Evolutionary conservation across 2,113 vertebrate genomes (phyloP), one percentile per base, ranked within the genome.

Genomic region (Strix uralensis): DNA sequence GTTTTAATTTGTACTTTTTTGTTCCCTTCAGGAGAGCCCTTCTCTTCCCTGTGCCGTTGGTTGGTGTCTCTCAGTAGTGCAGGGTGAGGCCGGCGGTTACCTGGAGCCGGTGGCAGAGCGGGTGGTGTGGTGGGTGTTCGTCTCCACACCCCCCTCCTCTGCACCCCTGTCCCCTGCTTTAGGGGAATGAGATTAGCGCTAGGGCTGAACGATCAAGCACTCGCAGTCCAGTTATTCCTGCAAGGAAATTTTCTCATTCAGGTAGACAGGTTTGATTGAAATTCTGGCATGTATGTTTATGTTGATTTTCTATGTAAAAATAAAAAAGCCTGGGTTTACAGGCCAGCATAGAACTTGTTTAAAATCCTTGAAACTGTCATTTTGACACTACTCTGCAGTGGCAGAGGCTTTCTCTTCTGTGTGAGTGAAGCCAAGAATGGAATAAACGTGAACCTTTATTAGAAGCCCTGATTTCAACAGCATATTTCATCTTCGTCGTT

Each of bases 1-100:
- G 70, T 9, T 77, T 88, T 73, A 67, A 77, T 89, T 80, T 82
- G 78, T 71, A 42, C 79, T 49, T 75, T 18, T 44, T 72, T 85
- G 44, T 72, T 86, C 66, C 72, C 61, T 85, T 78, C 88, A 72
- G 74, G 88, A 62, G 29, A 66, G 49, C 34, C 5, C 0, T 73
- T 49, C 86, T 65, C 69, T 44, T 74, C 38, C n/a, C 21, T 30
- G 11, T 47, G 3, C 57, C 0, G 0, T 22, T 38, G 1, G 5
- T 17, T 63, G 63, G 27, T 84, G 44, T 79, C 32, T 71, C 77
- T 84, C 47, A 6, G 61, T 9, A 59, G 34, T 16, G 7, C 40
- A 32, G 75, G 13, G 69, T 30, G 12, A 67, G 73, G 47, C 30
- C 8, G 7, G 47, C 19, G 2, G 29, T 26, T 30, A 7, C 63